A percentile compares a stretch with the other conserved stretches of the same genome.
Evolutionary conservation across 2,113 vertebrate species (phyloP).

Genomic region (Potamarius usumacintae): DNA sequence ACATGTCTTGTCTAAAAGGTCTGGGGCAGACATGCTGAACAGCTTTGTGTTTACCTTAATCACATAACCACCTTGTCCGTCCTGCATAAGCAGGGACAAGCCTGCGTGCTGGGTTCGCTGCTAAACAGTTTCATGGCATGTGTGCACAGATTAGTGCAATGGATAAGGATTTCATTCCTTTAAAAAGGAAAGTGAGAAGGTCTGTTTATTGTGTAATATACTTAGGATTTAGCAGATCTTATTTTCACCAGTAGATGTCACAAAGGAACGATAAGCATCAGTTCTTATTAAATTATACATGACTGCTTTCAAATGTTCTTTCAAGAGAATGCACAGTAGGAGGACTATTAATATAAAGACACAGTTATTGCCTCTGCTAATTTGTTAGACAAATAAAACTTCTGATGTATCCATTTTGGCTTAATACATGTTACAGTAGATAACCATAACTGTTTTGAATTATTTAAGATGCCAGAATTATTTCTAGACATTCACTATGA

Average conservation of each 20-base stretch:
- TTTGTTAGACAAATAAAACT: not conserved
- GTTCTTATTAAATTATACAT: not conserved
- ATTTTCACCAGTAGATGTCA: slow-evolving; percentile 9
- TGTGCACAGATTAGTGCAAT: slow-evolving; percentile 48
- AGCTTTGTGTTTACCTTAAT: slow-evolving; percentile 51
- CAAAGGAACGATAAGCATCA: not conserved
- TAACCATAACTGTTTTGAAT: not conserved
- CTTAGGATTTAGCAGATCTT: slow-evolving; percentile 37
- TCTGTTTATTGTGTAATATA: slow-evolving; percentile 32
- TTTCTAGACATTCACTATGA: too few species aligned
- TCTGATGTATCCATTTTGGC: not conserved
- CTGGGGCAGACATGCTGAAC: slow-evolving; percentile 64
- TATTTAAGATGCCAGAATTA: not conserved
- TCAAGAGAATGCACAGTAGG: not conserved
- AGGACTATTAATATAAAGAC: not conserved
- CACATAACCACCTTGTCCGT: slow-evolving; percentile 68
- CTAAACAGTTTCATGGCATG: slow-evolving; percentile 42
- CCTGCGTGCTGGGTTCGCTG: slow-evolving; percentile 44
- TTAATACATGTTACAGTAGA: not conserved
- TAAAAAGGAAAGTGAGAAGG: slow-evolving; percentile 52
- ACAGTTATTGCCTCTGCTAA: not conserved
- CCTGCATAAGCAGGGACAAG: slow-evolving; percentile 54
- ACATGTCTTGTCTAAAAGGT: slow-evolving; percentile 67
- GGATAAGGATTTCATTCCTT: slow-evolving; percentile 37
- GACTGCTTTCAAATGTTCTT: not conserved